phyloP scores from a whole-genome alignment of 2,888 invertebrate species.

The Lasioglossum leucozonium region DNA sequence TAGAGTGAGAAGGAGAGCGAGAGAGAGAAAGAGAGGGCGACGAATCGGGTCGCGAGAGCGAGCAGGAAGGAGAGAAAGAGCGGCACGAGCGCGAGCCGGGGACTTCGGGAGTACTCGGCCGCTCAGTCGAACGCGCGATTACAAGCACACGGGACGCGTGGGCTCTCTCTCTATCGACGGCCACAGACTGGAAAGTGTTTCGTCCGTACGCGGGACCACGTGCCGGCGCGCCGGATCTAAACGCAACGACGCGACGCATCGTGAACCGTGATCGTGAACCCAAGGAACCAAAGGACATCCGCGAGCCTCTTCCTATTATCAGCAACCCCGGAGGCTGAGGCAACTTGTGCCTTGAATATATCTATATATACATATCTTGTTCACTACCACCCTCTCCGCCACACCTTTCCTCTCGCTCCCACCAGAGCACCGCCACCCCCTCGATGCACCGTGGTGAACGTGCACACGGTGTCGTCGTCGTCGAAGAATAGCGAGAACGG shows the following conservation, averaged over 20 bases:
- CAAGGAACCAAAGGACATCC: constrained; percentile 13
- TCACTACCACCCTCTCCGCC: background rate
- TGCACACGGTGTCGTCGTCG: constrained; percentile 1
- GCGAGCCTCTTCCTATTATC: background rate
- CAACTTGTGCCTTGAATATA: background rate
- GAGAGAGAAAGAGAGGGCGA: constrained; percentile 52
- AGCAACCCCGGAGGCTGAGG: background rate
- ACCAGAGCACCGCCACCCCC: background rate
- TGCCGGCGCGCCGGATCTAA: constrained; percentile 71
- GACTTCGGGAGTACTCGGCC: constrained; percentile 69
- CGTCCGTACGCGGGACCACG: constrained; percentile 73
- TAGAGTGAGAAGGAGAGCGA: constrained; percentile 64
- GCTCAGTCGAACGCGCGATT: constrained; percentile 82
- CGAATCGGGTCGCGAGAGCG: constrained; percentile 59
- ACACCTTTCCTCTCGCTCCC: background rate
- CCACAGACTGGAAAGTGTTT: constrained; percentile 69
- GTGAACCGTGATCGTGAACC: constrained; percentile 14
- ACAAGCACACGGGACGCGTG: constrained; percentile 81
- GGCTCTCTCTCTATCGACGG: constrained; percentile 65
- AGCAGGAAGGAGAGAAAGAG: constrained; percentile 60
- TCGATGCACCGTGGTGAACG: constrained; percentile 35
- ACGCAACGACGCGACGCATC: constrained; percentile 13
- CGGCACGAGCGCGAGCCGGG: constrained; percentile 64
- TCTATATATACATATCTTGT: background rate
- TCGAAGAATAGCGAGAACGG: constrained; percentile 34